A percentile compares a stretch with the other conserved stretches of the same genome.
Conservation (phyloP, 1,140 invertebrate species). For the Micrasema longulum region DNA sequence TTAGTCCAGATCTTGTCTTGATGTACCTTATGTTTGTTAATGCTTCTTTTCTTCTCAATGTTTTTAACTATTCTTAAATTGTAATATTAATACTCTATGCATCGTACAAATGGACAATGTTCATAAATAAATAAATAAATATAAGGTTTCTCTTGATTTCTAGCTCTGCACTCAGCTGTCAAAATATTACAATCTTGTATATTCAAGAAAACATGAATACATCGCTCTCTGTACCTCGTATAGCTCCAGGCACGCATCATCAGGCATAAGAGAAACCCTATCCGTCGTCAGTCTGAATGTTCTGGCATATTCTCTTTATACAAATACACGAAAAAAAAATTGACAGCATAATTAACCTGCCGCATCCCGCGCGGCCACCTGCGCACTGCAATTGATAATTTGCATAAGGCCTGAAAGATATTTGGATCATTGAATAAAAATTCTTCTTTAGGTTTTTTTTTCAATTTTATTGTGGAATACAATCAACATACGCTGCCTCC, state of each 20-base stretch:
- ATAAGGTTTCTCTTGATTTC: too few species aligned
- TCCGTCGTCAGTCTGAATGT: not conserved
- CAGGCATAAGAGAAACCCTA: not conserved
- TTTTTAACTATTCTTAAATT: too few species aligned
- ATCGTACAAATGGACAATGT: too few species aligned
- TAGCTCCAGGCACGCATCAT: conserved; percentile 6
- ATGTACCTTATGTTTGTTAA: too few species aligned
- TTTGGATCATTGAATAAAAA: not conserved
- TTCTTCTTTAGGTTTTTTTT: too few species aligned
- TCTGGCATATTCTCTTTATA: not conserved
- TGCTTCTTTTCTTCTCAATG: too few species aligned
- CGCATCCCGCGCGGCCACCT: conserved; percentile 45
- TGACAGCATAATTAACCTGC: conserved; percentile 54
- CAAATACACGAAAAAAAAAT: conserved; percentile 22
- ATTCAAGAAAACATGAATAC: not conserved
- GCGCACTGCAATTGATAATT: conserved; percentile 52
- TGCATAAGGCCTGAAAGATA: conserved; percentile 45
- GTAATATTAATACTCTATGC: too few species aligned
- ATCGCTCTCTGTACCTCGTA: not conserved
- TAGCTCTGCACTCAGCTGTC: not conserved
- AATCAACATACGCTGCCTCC: too few species aligned
- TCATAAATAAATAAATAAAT: too few species aligned
- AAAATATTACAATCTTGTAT: not conserved
- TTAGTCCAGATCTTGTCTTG: too few species aligned
- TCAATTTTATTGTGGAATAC: too few species aligned